A percentile compares a stretch with the other conserved stretches of the same genome.
These are phyloP conservation scores for Drosophila dives DNA, from an alignment of 2,888 invertebrate genomes.

Conservation along the genomic window DNA sequence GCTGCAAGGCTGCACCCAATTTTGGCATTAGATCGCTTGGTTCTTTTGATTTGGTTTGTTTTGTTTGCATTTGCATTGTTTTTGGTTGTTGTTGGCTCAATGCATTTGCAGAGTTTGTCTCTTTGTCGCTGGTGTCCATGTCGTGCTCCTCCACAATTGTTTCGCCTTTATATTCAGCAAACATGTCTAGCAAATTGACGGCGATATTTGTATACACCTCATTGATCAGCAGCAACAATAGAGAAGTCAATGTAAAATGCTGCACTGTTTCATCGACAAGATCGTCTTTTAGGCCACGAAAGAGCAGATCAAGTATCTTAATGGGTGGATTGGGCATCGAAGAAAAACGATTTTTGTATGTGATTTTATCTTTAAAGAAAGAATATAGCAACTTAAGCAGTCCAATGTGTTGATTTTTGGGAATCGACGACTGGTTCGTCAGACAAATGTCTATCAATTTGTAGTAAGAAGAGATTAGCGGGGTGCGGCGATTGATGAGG, in stretches of 20 bases:
- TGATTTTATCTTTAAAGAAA: slow-evolving; percentile 69
- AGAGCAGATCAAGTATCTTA: slow-evolving; percentile 55
- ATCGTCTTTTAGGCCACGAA: slow-evolving; percentile 50
- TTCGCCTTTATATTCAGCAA: slow-evolving; percentile 33
- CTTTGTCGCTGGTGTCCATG: slow-evolving; percentile 12
- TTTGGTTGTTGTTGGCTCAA: not conserved
- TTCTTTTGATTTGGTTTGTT: not conserved
- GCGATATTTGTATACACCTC: slow-evolving; percentile 2
- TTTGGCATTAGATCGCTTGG: not conserved
- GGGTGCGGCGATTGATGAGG: slow-evolving; percentile 75
- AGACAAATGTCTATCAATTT: slow-evolving; percentile 47
- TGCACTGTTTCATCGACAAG: slow-evolving; percentile 51
- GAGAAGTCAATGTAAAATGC: slow-evolving; percentile 53
- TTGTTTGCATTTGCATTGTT: not conserved
- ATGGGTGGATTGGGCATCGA: slow-evolving; percentile 40
- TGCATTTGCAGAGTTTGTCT: slow-evolving; percentile 6
- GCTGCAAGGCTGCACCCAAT: not conserved
- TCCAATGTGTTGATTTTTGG: slow-evolving; percentile 21
- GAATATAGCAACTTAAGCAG: slow-evolving; percentile 70
- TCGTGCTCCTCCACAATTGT: not conserved
- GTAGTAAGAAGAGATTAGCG: slow-evolving; percentile 54
- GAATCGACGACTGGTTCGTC: slow-evolving; percentile 1
- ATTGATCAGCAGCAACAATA: slow-evolving; percentile 72
- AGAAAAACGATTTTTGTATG: slow-evolving; percentile 61
- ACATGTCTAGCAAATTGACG: slow-evolving; percentile 23